Percentiles rank a stretch among this genome's conserved stretches.
phyloP scores from a whole-genome alignment of 2,113 vertebrate genomes.

The Oncorhynchus clarkii region DNA sequence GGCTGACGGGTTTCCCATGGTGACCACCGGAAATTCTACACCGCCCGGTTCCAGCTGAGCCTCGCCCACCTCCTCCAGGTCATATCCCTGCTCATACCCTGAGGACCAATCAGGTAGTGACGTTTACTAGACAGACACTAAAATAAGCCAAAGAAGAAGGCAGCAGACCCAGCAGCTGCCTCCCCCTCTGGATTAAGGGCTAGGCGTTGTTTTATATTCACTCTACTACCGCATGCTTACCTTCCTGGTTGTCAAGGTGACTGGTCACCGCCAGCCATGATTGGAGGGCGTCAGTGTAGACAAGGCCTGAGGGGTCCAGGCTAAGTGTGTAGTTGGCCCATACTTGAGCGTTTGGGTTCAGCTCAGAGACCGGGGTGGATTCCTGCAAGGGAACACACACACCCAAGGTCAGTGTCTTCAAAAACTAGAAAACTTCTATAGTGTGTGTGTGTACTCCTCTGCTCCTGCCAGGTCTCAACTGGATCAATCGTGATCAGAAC shows the following conservation, averaged over 20 bases:
- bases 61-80: not conserved
- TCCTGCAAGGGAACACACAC: constrained; percentile 70
- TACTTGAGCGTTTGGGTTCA: constrained; percentile 91
- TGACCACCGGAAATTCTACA: constrained; percentile 12
- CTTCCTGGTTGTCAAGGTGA: constrained; percentile 51
- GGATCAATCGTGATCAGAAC: too few relatives aligned
- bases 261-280: constrained; percentile 77
- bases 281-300: constrained; percentile 70
- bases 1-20: not conserved
- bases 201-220: not conserved
- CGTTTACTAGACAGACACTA: too few relatives aligned
- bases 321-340: constrained; percentile 84
- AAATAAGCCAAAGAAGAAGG: not conserved
- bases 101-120: not conserved
- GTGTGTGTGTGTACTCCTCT: constrained; percentile 13
- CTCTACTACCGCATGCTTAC: constrained; percentile 16
- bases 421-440: too few relatives aligned
- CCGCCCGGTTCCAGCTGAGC: not conserved
- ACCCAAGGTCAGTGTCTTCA: constrained; percentile 36
- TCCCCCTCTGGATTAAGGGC: not conserved
- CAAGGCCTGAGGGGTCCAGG: constrained; percentile 70
- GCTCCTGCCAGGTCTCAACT: too few relatives aligned
- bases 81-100: constrained; percentile 25
- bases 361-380: constrained; percentile 79
- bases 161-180: not conserved